phyloP scores from a whole-genome alignment of 2,113 vertebrate genomes.

The Galemys pyrenaicus region DNA sequence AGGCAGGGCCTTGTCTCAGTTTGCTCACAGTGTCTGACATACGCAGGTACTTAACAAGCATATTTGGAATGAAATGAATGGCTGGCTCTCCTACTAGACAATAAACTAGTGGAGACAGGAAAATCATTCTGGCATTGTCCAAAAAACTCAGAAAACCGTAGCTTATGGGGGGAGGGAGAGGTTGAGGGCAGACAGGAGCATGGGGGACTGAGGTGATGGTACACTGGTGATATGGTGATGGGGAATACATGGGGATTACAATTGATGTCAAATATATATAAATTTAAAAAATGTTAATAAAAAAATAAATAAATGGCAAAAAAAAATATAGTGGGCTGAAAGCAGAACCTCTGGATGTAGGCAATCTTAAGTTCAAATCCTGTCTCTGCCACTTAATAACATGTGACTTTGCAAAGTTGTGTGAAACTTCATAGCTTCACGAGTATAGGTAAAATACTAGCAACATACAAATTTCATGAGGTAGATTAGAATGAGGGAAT shows the following conservation, averaged over 20 bases:
- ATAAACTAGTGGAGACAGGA: background rate
- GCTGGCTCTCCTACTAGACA: background rate
- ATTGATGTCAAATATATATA: too few relatives aligned
- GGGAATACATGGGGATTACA: too few relatives aligned
- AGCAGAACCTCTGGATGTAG: background rate
- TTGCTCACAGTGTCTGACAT: background rate
- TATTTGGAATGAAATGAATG: background rate
- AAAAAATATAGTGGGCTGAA: background rate
- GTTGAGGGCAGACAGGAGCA: too few relatives aligned
- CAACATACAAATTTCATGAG: background rate
- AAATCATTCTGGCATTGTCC: background rate
- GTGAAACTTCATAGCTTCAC: background rate
- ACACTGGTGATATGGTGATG: too few relatives aligned
- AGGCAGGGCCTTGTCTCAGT: background rate
- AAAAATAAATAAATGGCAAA: too few relatives aligned
- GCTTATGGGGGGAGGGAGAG: too few relatives aligned
- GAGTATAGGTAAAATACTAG: background rate
- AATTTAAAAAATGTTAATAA: too few relatives aligned
- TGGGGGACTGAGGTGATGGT: too few relatives aligned
- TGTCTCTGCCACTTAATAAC: background rate
- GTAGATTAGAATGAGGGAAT: background rate
- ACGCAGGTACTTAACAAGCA: rapidly evolving
- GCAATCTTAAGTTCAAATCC: background rate
- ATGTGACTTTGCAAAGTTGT: background rate
- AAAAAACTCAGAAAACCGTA: background rate